A percentile compares a stretch with the other conserved stretches of the same genome.
phyloP scores from a whole-genome alignment of 2,888 invertebrate species.

The Diarsia dahlii region DNA sequence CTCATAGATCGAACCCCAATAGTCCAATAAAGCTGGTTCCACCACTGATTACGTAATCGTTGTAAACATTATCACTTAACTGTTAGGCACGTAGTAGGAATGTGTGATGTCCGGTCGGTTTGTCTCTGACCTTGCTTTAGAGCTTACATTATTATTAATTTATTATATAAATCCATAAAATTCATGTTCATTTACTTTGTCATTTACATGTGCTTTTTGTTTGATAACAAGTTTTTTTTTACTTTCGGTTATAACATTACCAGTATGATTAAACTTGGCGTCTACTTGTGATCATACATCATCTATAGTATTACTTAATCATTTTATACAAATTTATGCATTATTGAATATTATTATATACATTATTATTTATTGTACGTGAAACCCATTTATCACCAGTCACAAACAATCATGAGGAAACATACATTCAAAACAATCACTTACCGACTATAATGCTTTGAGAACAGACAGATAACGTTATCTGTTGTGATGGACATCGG shows the following conservation, averaged over 20 bases:
- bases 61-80: constrained; percentile 72
- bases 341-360: constrained; percentile 36
- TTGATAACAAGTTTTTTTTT: constrained; percentile 21
- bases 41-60: constrained; percentile 74
- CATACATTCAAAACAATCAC: constrained; percentile 41
- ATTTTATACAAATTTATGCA: constrained; percentile 22
- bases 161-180: constrained; percentile 10
- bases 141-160: constrained; percentile 45
- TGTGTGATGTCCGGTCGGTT: constrained; percentile 66
- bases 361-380: constrained; percentile 18
- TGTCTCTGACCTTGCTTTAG: constrained; percentile 57
- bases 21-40: constrained; percentile 65
- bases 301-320: constrained; percentile 9
- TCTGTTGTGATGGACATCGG: constrained; percentile 37
- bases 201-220: constrained; percentile 25
- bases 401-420: constrained; percentile 50
- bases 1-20: constrained; percentile 24
- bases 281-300: background rate
- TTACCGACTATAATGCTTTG: constrained; percentile 27
- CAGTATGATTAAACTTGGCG: background rate
- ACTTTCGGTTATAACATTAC: background rate
- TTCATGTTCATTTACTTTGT: constrained; percentile 31
- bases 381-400: constrained; percentile 41
- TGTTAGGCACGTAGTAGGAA: constrained; percentile 65
- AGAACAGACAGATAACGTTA: constrained; percentile 51